Evolutionary conservation across 2,888 invertebrate species (phyloP).

Genomic region (Proisotoma minuta): DNA sequence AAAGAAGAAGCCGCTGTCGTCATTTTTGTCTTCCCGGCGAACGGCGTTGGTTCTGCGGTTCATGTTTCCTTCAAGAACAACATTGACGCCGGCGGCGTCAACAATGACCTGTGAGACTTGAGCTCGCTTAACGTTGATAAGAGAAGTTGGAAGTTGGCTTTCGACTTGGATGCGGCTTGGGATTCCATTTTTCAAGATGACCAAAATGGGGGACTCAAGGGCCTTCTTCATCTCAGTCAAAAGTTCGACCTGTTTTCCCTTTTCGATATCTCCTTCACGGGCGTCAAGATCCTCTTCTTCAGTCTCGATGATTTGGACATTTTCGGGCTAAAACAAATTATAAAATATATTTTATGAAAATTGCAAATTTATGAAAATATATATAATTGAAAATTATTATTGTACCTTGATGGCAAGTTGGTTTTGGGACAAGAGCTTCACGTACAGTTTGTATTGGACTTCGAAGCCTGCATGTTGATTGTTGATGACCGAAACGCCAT

Average conservation of each 20-base stretch:
- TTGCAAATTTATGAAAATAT: neutral
- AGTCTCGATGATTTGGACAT: constrained; percentile 31
- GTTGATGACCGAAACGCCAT: constrained; percentile 49
- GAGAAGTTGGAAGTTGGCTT: constrained; percentile 49
- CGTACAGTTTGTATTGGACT: constrained; percentile 24
- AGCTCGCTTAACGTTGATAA: constrained; percentile 52
- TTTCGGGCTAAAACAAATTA: constrained; percentile 25
- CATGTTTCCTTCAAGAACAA: constrained; percentile 40
- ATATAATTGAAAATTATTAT: neutral
- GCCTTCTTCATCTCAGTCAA: constrained; percentile 29
- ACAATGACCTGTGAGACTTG: constrained; percentile 46
- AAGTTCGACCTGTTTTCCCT: constrained; percentile 24
- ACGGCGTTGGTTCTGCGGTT: constrained; percentile 39
- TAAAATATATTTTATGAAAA: neutral
- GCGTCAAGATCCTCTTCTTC: constrained; percentile 31
- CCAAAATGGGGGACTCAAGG: constrained; percentile 42
- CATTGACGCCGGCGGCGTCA: constrained; percentile 37
- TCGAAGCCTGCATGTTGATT: constrained; percentile 50
- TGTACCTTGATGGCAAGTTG: constrained; percentile 29
- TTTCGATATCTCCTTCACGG: constrained; percentile 31
- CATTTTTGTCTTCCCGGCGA: constrained; percentile 33
- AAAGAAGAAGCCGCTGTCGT: constrained; percentile 44
- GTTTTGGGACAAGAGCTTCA: constrained; percentile 13
- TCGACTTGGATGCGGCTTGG: constrained; percentile 47
- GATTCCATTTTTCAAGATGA: constrained; percentile 40